Evolutionary conservation across 2,113 vertebrate species (phyloP).

Genomic region (Lontra canadensis): DNA sequence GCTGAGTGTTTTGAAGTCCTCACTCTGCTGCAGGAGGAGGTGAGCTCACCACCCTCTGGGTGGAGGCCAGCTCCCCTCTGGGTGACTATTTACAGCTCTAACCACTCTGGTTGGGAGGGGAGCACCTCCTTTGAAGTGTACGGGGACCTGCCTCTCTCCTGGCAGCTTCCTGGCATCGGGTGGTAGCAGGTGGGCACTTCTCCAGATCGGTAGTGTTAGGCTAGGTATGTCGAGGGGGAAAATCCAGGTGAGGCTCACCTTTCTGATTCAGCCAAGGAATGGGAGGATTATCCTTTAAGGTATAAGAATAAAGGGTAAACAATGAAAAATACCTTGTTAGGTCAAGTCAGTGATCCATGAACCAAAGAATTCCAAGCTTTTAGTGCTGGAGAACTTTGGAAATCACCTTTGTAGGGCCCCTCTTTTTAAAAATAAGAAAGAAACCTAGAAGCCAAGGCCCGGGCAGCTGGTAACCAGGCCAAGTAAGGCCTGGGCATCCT

Average conservation of each 20-base stretch:
- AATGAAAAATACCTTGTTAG: background rate
- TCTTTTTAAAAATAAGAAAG: conserved; percentile 1
- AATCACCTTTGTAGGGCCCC: background rate
- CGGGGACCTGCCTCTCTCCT: background rate
- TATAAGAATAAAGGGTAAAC: background rate
- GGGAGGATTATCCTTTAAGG: background rate
- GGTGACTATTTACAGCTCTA: background rate
- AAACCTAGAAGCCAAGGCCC: background rate
- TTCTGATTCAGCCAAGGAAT: background rate
- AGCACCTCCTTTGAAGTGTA: background rate
- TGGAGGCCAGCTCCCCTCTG: background rate
- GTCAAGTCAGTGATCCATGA: conserved; percentile 23
- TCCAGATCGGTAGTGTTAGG: background rate
- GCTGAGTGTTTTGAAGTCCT: background rate
- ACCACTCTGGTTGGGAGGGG: background rate
- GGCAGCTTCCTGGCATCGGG: background rate
- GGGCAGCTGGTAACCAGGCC: background rate
- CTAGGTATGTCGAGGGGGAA: background rate
- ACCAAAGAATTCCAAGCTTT: conserved; percentile 6
- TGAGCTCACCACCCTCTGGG: background rate
- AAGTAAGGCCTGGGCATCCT: background rate
- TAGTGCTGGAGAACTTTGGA: background rate
- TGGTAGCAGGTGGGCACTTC: background rate
- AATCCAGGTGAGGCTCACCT: background rate
- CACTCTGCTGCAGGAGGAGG: background rate